Evolutionary conservation across 2,113 vertebrate species (phyloP).

Genomic region (Dendrocopos noguchii): DNA sequence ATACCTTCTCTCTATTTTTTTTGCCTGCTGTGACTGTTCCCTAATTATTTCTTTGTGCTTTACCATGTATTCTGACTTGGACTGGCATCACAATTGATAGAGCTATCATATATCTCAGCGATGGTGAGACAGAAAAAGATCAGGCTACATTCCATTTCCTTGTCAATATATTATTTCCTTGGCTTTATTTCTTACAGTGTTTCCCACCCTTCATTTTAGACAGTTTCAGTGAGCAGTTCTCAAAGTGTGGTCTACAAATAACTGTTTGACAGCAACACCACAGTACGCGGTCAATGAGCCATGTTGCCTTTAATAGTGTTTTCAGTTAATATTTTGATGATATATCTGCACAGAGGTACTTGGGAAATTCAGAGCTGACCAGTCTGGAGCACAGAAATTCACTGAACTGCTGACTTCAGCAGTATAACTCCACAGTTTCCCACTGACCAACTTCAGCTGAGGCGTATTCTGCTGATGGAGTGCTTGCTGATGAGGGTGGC

Average conservation of each 20-base stretch:
- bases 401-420: background rate
- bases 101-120: constrained; percentile 48
- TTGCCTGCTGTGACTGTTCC: constrained; percentile 49
- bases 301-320: constrained; percentile 34
- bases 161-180: constrained; percentile 48
- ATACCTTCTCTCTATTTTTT: constrained; percentile 36
- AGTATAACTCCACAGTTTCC: background rate
- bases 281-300: constrained; percentile 40
- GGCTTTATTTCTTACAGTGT: constrained; percentile 45
- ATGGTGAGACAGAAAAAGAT: constrained; percentile 36
- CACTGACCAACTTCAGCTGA: background rate
- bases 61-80: constrained; percentile 49
- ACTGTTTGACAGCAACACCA: constrained; percentile 36
- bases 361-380: constrained; percentile 21
- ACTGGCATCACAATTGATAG: constrained; percentile 39
- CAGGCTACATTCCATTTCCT: constrained; percentile 45
- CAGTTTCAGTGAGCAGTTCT: constrained; percentile 51
- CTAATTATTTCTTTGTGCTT: constrained; percentile 62
- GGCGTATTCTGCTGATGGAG: background rate
- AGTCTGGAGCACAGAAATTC: background rate
- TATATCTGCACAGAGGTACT: background rate
- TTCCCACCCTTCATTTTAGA: constrained; percentile 62
- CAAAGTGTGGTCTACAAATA: constrained; percentile 50
- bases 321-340: constrained; percentile 63
- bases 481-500: background rate